phyloP scores from a whole-genome alignment of 2,797 vertebrate species.

The Odontamblyopus rebecca region DNA sequence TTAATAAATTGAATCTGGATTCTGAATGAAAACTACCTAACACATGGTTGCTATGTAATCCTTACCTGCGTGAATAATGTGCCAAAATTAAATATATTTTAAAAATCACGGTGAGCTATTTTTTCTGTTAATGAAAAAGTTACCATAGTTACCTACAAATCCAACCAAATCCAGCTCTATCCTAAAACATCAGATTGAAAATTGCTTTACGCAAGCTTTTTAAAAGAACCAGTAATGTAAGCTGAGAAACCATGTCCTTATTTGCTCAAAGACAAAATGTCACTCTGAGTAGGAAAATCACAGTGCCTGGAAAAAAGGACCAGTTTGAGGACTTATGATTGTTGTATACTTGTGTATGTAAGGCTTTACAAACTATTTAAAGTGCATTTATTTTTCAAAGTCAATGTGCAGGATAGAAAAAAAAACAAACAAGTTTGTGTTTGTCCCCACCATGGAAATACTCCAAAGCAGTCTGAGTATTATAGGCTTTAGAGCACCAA shows the following conservation, averaged over 20 bases:
- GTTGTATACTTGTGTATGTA: no score
- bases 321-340: background rate
- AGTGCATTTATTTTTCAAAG: background rate
- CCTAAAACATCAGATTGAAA: background rate
- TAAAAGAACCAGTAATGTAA: background rate
- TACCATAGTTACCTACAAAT: background rate
- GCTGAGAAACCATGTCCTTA: background rate
- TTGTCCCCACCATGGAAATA: slow-evolving; percentile 23
- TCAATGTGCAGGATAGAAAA: background rate
- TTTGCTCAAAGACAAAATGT: background rate
- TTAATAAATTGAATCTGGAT: no score
- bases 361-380: slow-evolving; percentile 1
- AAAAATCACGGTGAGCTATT: no score
- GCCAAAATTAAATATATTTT: background rate
- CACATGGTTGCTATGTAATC: no score
- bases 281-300: background rate
- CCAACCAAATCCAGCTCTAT: no score
- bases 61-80: background rate
- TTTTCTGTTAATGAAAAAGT: background rate
- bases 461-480: slow-evolving; percentile 11
- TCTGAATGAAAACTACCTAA: no score
- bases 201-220: background rate
- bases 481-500: slow-evolving; percentile 23
- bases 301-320: background rate
- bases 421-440: slow-evolving; percentile 3